phyloP scores from a whole-genome alignment of 92 coral and sea anemone genomes.

The Chrysogorgia sp. region DNA sequence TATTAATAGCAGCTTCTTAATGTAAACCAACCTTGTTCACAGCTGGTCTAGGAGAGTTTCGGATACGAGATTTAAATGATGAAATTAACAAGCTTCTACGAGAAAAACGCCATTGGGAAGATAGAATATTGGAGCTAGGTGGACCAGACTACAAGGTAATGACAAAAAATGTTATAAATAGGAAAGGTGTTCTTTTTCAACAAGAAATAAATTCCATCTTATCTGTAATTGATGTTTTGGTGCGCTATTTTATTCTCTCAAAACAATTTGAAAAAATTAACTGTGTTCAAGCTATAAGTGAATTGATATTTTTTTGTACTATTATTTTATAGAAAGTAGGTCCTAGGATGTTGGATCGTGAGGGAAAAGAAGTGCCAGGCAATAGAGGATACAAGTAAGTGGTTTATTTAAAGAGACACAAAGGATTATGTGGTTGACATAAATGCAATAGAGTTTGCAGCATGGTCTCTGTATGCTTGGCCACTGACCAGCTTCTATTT shows the following conservation, averaged over 20 bases:
- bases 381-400: slow-evolving; percentile 97
- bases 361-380: slow-evolving; percentile 98
- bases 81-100: slow-evolving; percentile 89
- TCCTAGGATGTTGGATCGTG: slow-evolving; percentile 98
- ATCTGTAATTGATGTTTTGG: not conserved
- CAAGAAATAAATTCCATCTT: too few species aligned
- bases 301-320: slow-evolving; percentile 1
- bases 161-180: not conserved
- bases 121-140: slow-evolving; percentile 91
- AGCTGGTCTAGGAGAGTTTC: slow-evolving; percentile 98
- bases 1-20: too few species aligned
- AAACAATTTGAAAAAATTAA: too few species aligned
- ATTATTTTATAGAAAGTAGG: slow-evolving; percentile 78
- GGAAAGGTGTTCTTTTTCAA: not conserved
- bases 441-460: not conserved
- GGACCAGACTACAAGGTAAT: slow-evolving; percentile 93
- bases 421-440: not conserved
- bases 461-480: not conserved
- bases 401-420: too few species aligned
- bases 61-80: slow-evolving; percentile 93
- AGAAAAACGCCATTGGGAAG: slow-evolving; percentile 96
- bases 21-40: slow-evolving; percentile 6
- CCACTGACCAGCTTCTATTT: not conserved
- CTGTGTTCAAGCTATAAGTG: too few species aligned
- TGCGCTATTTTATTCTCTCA: not conserved